phyloP scores from a whole-genome alignment of 2,888 invertebrate species.

The Muschampia plurimacula region DNA sequence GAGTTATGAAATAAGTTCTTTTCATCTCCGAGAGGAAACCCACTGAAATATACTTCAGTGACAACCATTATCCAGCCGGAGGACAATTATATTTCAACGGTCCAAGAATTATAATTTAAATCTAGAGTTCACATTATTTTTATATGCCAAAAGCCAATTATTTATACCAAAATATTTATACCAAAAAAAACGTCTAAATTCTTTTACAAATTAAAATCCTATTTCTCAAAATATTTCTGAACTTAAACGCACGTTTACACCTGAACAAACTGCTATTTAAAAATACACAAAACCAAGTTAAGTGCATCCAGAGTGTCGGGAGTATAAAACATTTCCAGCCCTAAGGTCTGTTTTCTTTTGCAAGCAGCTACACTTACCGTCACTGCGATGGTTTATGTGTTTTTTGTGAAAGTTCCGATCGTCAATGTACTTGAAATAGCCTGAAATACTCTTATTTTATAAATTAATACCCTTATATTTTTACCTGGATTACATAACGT shows the following conservation, averaged over 20 bases:
- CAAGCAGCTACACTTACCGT: not conserved
- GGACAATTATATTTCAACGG: too few relatives aligned
- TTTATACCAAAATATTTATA: too few relatives aligned
- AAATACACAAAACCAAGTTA: not conserved
- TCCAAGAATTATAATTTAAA: too few relatives aligned
- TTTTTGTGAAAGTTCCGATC: not conserved
- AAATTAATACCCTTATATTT: not conserved
- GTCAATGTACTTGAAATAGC: too few relatives aligned
- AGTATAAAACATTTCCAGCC: not conserved
- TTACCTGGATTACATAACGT: not conserved
- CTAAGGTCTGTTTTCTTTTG: too few relatives aligned
- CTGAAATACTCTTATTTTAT: too few relatives aligned
- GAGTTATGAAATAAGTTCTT: too few relatives aligned
- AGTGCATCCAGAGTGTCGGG: not conserved
- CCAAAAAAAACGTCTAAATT: not conserved
- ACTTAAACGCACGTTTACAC: not conserved
- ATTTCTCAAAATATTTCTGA: not conserved
- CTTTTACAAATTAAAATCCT: not conserved
- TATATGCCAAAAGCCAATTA: too few relatives aligned
- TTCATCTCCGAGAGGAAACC: too few relatives aligned
- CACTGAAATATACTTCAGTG: too few relatives aligned
- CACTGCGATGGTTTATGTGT: not conserved
- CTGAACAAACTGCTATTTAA: not conserved
- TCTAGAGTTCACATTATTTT: too few relatives aligned
- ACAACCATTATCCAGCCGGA: too few relatives aligned